Conservation (phyloP, 2,113 vertebrate species). For the Rynchops niger region DNA sequence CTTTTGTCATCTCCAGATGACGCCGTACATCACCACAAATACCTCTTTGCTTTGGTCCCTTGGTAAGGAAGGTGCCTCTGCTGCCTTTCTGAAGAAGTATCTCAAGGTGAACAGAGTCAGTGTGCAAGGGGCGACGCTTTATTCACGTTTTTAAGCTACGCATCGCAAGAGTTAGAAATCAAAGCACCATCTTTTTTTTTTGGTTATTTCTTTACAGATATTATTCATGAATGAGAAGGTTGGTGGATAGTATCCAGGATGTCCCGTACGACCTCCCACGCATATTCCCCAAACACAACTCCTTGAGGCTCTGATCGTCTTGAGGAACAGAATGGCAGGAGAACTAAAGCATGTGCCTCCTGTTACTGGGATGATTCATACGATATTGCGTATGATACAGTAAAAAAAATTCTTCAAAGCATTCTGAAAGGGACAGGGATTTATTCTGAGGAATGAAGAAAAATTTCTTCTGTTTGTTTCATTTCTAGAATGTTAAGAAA, state of each 20-base stretch:
- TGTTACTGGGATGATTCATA: not conserved
- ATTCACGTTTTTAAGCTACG: not conserved
- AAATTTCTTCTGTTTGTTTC: not conserved
- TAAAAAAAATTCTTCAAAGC: not conserved
- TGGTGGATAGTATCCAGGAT: not conserved
- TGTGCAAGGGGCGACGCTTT: not conserved
- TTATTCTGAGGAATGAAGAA: not conserved
- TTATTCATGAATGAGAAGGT: not conserved
- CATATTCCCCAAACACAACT: not conserved
- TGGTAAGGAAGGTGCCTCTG: not conserved
- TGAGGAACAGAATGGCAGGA: not conserved
- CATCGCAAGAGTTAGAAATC: not conserved
- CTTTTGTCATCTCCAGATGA: not conserved
- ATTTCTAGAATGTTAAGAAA: not conserved
- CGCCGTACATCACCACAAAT: accelerated
- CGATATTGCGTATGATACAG: not conserved
- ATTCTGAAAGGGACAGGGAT: not conserved
- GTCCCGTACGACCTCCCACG: accelerated
- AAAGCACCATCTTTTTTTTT: not conserved
- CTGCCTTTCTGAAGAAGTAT: not conserved
- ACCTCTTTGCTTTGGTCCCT: not conserved
- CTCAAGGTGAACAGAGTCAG: not conserved
- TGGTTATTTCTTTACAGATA: not conserved
- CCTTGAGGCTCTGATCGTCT: not conserved
- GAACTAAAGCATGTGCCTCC: not conserved